These are phyloP conservation scores for Leptinotarsa lineolata DNA, from an alignment of 1,140 invertebrate species.

Conservation along the genomic window DNA sequence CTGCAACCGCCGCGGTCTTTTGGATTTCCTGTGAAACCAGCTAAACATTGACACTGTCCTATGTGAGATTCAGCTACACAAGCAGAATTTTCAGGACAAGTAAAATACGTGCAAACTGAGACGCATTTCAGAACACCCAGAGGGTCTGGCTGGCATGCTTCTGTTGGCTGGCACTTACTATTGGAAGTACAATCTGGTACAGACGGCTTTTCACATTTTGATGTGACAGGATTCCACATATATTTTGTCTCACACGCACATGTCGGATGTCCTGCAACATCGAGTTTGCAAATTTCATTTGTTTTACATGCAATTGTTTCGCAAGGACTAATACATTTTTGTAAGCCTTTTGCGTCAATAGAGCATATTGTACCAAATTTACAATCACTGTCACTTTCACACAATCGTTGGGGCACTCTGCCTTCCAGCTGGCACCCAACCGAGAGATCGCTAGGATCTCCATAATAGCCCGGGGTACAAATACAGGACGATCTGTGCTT, in stretches of 20 bases:
- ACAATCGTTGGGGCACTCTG: slow-evolving; percentile 63
- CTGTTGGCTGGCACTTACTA: slow-evolving; percentile 69
- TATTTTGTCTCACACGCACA: slow-evolving; percentile 78
- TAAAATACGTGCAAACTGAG: slow-evolving; percentile 76
- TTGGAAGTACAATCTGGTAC: slow-evolving; percentile 78
- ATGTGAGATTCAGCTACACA: slow-evolving; percentile 76
- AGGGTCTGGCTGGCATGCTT: slow-evolving; percentile 78
- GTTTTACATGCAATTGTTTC: slow-evolving; percentile 76
- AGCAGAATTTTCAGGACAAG: slow-evolving; percentile 79
- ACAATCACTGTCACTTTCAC: slow-evolving; percentile 74
- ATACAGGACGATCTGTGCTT: slow-evolving; percentile 84
- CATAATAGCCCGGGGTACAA: slow-evolving; percentile 77
- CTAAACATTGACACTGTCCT: slow-evolving; percentile 77
- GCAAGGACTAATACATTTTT: slow-evolving; percentile 78
- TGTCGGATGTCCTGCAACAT: slow-evolving; percentile 67
- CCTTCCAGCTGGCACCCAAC: slow-evolving; percentile 75
- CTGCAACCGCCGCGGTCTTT: slow-evolving; percentile 85
- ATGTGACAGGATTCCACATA: slow-evolving; percentile 81
- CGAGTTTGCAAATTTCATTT: slow-evolving; percentile 77
- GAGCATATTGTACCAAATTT: slow-evolving; percentile 65
- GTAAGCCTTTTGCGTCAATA: slow-evolving; percentile 62
- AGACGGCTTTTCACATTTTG: slow-evolving; percentile 80
- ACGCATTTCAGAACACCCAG: slow-evolving; percentile 83
- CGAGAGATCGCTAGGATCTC: slow-evolving; percentile 77
- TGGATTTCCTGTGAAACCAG: slow-evolving; percentile 83